Base-by-base conservation (phyloP, 2,113 vertebrate species). In the Ramphastos sulfuratus region DNA sequence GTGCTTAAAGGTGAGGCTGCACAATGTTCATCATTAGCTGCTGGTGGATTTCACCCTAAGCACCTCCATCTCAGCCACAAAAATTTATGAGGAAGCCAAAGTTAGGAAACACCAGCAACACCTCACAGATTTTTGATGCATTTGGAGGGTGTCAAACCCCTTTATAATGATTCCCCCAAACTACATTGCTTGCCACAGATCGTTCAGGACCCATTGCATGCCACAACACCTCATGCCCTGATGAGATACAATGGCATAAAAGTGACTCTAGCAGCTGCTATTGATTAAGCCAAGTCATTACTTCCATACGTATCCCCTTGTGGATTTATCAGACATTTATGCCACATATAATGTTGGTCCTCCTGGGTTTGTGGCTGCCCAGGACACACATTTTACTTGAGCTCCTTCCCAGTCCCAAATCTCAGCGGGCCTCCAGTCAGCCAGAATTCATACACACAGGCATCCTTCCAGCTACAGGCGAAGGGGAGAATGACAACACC, bases 251-350 rank as follows among this genome's bases (percentile, higher is more conserved):
- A 75, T 71, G 87, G 48, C 44, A 65, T 82, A 91, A 86, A 92
- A 94, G 64, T 91, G 85, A 89, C 85, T 61, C 72, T 83, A 95
- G 65, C 91, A 94, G 85, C 72, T 93, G 91, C 69, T 94, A 95
- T 93, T 95, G 96, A 94, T 95, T 96, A 93, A 85, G 65, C 87
- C 82, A 92, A 74, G 79, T 83, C 85, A 89, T 95, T 95, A 92
- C 76, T 94, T 92, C 89, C 82, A 80, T 94, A 70, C 0, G 7
- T 79, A 46, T 91, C 92, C 92, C 91, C 89, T 39, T 14, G 65
- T 74, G 87, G 72, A n/a, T 91, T 94, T 87, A 61, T 81, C 82
- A 91, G 87, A 87, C 82, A 58, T 91, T 94, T 92, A 65, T 85
- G 87, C 82, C 93, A 93, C 87, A 91, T 93, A 85, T 77, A 96